These are phyloP conservation scores for Hedya salicella DNA, from an alignment of 2,888 invertebrate genomes.

Conservation along the genomic window DNA sequence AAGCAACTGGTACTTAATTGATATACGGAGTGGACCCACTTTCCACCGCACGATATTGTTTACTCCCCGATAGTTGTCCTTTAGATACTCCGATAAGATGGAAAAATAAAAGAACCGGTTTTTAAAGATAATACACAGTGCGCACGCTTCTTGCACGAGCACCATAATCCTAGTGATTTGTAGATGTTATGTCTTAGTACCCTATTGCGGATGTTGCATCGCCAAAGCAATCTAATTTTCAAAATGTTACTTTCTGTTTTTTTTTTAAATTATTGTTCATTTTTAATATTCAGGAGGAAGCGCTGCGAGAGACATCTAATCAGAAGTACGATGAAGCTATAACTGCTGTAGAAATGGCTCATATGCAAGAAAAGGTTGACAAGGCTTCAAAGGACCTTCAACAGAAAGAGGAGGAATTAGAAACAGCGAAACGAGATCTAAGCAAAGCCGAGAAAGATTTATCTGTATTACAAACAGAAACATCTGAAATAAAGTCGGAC, in stretches of 20 bases:
- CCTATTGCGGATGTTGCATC: background rate
- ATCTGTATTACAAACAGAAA: slow-evolving; percentile 71
- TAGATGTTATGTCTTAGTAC: background rate
- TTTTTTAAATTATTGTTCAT: background rate
- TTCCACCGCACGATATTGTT: slow-evolving; percentile 51
- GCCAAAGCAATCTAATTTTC: background rate
- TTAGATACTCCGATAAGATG: slow-evolving; percentile 6
- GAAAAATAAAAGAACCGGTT: background rate
- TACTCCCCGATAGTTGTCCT: slow-evolving; percentile 4
- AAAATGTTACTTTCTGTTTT: background rate
- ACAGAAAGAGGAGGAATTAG: slow-evolving; percentile 71
- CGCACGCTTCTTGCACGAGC: slow-evolving; percentile 24
- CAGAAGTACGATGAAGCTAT: slow-evolving; percentile 79
- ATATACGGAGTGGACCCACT: slow-evolving; percentile 45
- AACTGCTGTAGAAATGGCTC: slow-evolving; percentile 79
- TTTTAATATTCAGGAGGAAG: slow-evolving; percentile 68
- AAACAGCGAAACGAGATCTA: slow-evolving; percentile 64
- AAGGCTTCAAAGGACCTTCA: slow-evolving; percentile 65
- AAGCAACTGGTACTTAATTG: slow-evolving; percentile 84
- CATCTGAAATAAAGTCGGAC: slow-evolving; percentile 72
- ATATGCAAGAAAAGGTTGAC: slow-evolving; percentile 78
- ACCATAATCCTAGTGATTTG: slow-evolving; percentile 2
- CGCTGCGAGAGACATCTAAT: slow-evolving; percentile 73
- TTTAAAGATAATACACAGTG: background rate
- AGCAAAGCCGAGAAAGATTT: slow-evolving; percentile 79